Evolutionary conservation across 2,888 invertebrate genomes (phyloP).

Genomic region (Trissoscelio sp.): DNA sequence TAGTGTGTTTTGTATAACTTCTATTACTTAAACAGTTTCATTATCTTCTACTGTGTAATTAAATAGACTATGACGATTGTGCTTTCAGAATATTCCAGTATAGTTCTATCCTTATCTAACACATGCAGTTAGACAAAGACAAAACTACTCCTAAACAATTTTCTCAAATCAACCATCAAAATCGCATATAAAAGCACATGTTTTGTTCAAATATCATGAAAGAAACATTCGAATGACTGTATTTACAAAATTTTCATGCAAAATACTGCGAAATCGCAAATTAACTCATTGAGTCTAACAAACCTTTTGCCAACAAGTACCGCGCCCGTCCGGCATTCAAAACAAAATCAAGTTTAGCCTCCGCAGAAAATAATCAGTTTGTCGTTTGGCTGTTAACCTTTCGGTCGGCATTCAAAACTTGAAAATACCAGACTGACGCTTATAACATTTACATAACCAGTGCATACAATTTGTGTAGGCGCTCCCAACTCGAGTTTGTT

Average conservation of each 20-base stretch:
- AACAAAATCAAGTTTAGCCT: constrained; percentile 36
- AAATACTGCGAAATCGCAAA: constrained; percentile 17
- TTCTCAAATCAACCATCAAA: too few species aligned
- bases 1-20: not conserved
- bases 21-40: too few species aligned
- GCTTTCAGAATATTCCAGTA: too few species aligned
- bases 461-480: not conserved
- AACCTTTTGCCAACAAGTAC: constrained; percentile 22
- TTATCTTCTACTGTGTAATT: too few species aligned
- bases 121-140: too few species aligned
- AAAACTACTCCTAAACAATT: too few species aligned
- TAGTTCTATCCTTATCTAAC: too few species aligned
- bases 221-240: not conserved
- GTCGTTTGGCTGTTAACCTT: constrained; percentile 31
- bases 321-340: constrained; percentile 12
- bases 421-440: constrained; percentile 29
- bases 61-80: too few species aligned
- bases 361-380: constrained; percentile 42
- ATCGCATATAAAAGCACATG: too few species aligned
- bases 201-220: too few species aligned
- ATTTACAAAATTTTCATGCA: constrained; percentile 12
- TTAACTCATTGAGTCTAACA: constrained; percentile 28
- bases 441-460: constrained; percentile 43
- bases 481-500: not conserved
- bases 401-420: constrained; percentile 9